A percentile compares a stretch with the other conserved stretches of the same genome.
phyloP scores from a whole-genome alignment of 64 coral and sea anemone species.

The Montipora capricornis region DNA sequence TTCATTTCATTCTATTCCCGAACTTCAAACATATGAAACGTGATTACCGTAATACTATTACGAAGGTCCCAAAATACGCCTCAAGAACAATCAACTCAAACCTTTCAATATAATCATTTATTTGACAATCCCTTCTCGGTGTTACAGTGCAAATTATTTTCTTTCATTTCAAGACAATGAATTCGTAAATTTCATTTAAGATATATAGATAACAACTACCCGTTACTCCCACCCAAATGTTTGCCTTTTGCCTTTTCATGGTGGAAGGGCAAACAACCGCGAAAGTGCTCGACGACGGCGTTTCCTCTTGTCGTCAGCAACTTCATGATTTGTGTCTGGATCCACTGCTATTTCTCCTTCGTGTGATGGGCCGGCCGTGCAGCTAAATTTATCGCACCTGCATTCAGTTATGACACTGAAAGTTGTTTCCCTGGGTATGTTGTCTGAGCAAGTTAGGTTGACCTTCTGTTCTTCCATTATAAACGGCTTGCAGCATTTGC shows the following conservation, averaged over 20 bases:
- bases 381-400: background rate
- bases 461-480: background rate
- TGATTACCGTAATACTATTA: no score
- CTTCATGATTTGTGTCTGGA: background rate
- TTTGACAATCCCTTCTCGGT: background rate
- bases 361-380: background rate
- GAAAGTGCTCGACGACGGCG: background rate
- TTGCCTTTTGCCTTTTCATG: background rate
- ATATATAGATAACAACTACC: background rate
- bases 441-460: background rate
- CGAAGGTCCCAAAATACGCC: no score
- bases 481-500: constrained; percentile 49
- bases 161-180: background rate
- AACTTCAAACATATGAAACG: no score
- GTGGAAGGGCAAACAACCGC: constrained; percentile 36
- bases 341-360: background rate
- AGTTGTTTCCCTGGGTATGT: background rate
- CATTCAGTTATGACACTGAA: constrained; percentile 26
- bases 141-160: background rate
- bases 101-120: constrained; percentile 13
- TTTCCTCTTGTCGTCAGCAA: background rate
- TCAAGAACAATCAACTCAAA: background rate
- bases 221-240: background rate
- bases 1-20: no score
- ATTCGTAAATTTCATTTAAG: background rate